phyloP scores from a whole-genome alignment of 2,797 vertebrate species.

The Acanthornis magna region DNA sequence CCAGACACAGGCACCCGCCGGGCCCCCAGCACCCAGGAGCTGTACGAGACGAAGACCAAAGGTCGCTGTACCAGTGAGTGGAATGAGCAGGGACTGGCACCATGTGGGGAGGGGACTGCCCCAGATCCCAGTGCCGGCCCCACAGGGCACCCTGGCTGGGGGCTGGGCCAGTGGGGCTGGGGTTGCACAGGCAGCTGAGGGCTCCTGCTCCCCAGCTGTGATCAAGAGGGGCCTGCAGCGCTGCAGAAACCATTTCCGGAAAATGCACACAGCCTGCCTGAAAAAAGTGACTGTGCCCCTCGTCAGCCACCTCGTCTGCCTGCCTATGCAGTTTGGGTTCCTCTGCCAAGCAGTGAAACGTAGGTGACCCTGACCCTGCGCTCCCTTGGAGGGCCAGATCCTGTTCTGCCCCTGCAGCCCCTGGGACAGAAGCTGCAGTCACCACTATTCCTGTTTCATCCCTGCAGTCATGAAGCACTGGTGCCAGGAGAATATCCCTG shows the following conservation, averaged over 20 bases:
- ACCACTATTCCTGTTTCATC: rapidly evolving
- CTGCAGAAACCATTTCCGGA: constrained; percentile 81
- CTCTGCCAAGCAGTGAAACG: constrained; percentile 81
- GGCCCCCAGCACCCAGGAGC: constrained; percentile 75
- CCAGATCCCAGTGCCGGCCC: background rate
- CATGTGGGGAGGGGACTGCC: rapidly evolving
- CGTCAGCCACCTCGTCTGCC: constrained; percentile 84
- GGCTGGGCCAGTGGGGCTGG: background rate
- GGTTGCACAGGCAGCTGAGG: background rate
- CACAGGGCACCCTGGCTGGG: rapidly evolving
- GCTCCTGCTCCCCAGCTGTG: constrained; percentile 69
- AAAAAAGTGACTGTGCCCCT: constrained; percentile 70
- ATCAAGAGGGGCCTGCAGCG: constrained; percentile 72
- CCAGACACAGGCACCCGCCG: rapidly evolving
- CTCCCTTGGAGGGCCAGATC: background rate
- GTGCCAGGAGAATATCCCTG: constrained; percentile 75
- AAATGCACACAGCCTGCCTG: constrained; percentile 72
- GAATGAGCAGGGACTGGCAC: background rate
- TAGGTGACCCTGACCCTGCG: constrained; percentile 20
- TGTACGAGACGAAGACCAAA: constrained; percentile 78
- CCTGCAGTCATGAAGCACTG: constrained; percentile 68
- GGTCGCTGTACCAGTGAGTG: constrained; percentile 83
- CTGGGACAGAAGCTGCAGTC: rapidly evolving
- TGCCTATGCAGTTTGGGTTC: constrained; percentile 86
- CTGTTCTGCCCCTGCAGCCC: background rate